Evolutionary conservation across 2,797 vertebrate genomes (phyloP).

Genomic region (Tapirus indicus): DNA sequence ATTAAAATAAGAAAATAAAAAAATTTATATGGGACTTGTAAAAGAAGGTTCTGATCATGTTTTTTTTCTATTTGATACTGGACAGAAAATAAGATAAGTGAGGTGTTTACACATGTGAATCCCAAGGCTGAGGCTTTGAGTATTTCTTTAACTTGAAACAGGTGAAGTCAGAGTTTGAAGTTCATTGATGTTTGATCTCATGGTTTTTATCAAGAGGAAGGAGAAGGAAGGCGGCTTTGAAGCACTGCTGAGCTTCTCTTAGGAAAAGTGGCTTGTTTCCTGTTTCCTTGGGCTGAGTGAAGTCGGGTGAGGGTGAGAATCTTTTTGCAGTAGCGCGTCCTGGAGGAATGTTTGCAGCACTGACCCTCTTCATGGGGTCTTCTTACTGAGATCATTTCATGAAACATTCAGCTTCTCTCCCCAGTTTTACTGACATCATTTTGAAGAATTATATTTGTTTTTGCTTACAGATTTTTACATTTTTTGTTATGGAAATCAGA

Average conservation of each 20-base stretch:
- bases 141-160: conserved; percentile 25
- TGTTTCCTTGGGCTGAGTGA: neutral
- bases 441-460: neutral
- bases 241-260: neutral
- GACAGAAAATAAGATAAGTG: neutral
- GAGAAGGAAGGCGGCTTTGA: neutral
- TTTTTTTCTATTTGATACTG: conserved; percentile 24
- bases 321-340: neutral
- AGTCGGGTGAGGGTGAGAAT: neutral
- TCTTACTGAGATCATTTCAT: neutral
- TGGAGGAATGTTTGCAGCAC: neutral
- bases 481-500: conserved; percentile 37
- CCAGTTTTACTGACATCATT: neutral
- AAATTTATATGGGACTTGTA: neutral
- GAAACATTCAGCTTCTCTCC: neutral
- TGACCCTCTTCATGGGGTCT: neutral
- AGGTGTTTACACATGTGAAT: neutral
- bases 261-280: neutral
- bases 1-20: conserved; percentile 35
- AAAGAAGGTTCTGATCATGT: neutral
- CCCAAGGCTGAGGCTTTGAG: neutral
- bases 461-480: neutral
- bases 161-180: neutral
- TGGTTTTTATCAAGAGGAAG: neutral
- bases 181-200: neutral